Evolutionary conservation across 2,113 vertebrate genomes (phyloP).

Genomic region (Stomatorhinus ivindoensis): DNA sequence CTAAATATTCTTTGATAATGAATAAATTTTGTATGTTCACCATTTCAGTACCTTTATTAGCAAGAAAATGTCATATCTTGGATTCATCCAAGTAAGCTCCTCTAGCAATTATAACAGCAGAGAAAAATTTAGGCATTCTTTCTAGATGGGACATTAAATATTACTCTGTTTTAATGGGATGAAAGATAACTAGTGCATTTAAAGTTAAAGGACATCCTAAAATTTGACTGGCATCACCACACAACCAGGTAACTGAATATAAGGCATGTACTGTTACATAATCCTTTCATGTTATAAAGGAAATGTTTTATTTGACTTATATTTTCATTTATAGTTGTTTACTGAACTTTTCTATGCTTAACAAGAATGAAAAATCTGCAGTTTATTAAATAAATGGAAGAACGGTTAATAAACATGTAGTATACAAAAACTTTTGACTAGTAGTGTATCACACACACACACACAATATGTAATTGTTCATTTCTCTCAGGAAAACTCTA

Average conservation of each 20-base stretch:
- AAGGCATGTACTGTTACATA: no score
- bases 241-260: no score
- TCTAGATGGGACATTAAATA: neutral
- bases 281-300: no score
- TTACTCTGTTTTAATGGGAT: neutral
- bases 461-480: neutral
- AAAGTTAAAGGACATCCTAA: no score
- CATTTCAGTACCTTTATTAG: neutral
- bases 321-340: no score
- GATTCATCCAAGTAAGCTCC: neutral
- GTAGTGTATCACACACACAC: neutral
- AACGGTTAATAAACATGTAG: neutral
- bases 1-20: neutral
- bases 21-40: neutral
- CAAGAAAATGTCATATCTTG: neutral
- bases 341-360: no score
- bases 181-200: neutral
- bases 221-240: no score
- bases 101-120: neutral
- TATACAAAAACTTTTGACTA: neutral
- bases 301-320: no score
- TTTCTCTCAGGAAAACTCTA: neutral
- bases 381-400: neutral
- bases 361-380: neutral
- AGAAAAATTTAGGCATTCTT: neutral